These are phyloP conservation scores for Mythimna albipuncta DNA, from an alignment of 2,888 invertebrate genomes.

Conservation along the genomic window DNA sequence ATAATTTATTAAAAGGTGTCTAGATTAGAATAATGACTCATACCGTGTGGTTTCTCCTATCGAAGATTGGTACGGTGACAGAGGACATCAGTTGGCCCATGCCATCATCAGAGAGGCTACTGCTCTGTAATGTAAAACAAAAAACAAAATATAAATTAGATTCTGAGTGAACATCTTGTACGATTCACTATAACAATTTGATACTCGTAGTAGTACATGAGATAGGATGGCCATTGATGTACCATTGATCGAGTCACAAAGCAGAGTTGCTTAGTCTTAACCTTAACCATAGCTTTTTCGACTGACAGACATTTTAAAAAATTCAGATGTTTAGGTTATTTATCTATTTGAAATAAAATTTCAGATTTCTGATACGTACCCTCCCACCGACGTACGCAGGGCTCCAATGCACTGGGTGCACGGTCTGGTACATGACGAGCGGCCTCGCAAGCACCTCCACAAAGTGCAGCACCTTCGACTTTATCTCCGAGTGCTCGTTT, in stretches of 20 bases:
- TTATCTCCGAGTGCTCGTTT: conserved; percentile 96
- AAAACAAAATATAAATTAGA: not conserved
- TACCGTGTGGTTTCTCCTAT: conserved; percentile 97
- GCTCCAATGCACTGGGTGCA: conserved; percentile 98
- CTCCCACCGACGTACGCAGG: conserved; percentile 96
- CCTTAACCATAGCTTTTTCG: too few species aligned
- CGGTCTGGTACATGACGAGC: conserved; percentile 97
- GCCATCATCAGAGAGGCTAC: conserved; percentile 92
- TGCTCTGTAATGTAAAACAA: conserved; percentile 88
- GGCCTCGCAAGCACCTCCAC: conserved; percentile 98
- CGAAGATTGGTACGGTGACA: conserved; percentile 98
- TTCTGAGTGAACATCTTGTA: not conserved
- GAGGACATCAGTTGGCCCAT: conserved; percentile 97
- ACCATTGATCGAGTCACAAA: not conserved
- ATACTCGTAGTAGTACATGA: too few species aligned
- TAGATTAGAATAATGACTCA: conserved; percentile 32
- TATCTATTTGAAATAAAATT: too few species aligned
- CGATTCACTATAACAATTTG: too few species aligned
- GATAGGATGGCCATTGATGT: not conserved
- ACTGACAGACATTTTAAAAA: too few species aligned
- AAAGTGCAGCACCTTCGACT: conserved; percentile 98
- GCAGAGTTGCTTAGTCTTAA: not conserved
- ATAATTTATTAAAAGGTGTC: not conserved
- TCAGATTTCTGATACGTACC: too few species aligned
- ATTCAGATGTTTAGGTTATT: too few species aligned